Percentiles rank a stretch among this genome's conserved stretches.
Evolutionary conservation across 2,888 invertebrate species (phyloP).

Genomic region (Acanthoscelides obtectus): DNA sequence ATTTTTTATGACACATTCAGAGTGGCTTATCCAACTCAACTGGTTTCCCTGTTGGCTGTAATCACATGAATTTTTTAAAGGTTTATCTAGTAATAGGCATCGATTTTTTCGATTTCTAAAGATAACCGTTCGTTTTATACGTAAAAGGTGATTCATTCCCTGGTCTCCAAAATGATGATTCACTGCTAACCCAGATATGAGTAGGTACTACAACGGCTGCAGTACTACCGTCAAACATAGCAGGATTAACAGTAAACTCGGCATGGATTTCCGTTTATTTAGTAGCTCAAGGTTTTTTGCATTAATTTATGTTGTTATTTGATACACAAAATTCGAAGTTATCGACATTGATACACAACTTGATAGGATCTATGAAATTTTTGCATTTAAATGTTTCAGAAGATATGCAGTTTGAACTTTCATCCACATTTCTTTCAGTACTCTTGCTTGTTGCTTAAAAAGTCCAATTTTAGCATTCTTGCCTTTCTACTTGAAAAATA

Average conservation of each 20-base stretch:
- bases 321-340: too few species aligned
- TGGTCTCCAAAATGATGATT: not conserved
- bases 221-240: not conserved
- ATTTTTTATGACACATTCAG: not conserved
- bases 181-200: not conserved
- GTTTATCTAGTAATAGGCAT: not conserved
- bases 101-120: not conserved
- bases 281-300: too few species aligned
- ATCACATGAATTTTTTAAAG: not conserved
- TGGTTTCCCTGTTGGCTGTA: not conserved
- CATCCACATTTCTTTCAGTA: too few species aligned
- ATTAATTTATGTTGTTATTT: too few species aligned
- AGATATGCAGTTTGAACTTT: too few species aligned
- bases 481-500: too few species aligned
- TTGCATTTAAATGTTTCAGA: too few species aligned
- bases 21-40: not conserved
- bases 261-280: not conserved
- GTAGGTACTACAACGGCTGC: not conserved
- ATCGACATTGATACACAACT: too few species aligned
- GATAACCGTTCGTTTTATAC: not conserved
- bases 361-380: too few species aligned
- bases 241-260: not conserved
- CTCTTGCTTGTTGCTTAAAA: too few species aligned
- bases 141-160: not conserved
- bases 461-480: too few species aligned